These are phyloP conservation scores for Sicus ferrugineus DNA, from an alignment of 2,888 invertebrate species.

Conservation along the genomic window DNA sequence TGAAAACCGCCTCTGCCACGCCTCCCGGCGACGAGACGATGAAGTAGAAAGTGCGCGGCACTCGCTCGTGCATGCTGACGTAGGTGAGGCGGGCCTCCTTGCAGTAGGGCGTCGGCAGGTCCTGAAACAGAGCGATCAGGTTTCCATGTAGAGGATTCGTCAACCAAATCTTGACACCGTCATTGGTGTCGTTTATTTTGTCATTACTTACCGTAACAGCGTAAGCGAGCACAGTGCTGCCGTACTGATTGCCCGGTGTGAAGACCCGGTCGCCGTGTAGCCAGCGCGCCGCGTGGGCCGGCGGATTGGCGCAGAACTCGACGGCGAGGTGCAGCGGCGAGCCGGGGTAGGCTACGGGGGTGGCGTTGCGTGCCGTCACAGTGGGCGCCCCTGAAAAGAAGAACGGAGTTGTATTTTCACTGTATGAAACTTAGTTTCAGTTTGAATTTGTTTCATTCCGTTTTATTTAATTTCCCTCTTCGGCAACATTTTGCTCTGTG, in stretches of 20 bases:
- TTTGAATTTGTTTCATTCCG: not conserved
- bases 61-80: slow-evolving; percentile 65
- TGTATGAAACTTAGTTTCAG: not conserved
- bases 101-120: slow-evolving; percentile 64
- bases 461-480: not conserved
- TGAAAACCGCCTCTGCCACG: slow-evolving; percentile 63
- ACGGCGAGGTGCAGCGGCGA: slow-evolving; percentile 74
- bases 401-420: too few species aligned
- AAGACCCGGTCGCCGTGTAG: slow-evolving; percentile 64
- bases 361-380: slow-evolving; percentile 72
- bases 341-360: slow-evolving; percentile 74
- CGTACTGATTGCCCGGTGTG: slow-evolving; percentile 65
- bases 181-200: not conserved
- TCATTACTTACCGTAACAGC: slow-evolving; percentile 61
- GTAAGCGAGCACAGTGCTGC: slow-evolving; percentile 63
- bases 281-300: slow-evolving; percentile 65
- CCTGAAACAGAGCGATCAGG: slow-evolving; percentile 46
- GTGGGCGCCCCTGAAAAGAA: slow-evolving; percentile 71
- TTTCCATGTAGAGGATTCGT: not conserved
- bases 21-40: slow-evolving; percentile 64
- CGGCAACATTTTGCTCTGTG: too few species aligned
- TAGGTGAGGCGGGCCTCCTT: slow-evolving; percentile 65
- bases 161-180: not conserved
- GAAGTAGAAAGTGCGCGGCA: slow-evolving; percentile 64
- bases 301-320: slow-evolving; percentile 81